phyloP scores from a whole-genome alignment of 2,113 vertebrate species.

The Sinocyclocheilus maitianheensis region DNA sequence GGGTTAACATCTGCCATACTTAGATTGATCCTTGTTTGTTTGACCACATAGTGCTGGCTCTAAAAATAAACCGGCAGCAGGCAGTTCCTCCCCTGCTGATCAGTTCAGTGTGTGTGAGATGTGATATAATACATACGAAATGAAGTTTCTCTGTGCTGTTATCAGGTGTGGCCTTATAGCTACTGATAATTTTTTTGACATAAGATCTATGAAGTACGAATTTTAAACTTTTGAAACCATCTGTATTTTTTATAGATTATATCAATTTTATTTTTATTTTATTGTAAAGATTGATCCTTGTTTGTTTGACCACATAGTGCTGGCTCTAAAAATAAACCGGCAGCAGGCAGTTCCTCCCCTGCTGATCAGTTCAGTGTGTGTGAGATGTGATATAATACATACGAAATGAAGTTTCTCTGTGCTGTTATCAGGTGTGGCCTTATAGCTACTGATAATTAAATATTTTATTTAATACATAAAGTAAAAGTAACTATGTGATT shows the following conservation, averaged over 20 bases:
- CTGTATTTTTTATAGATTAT: too few species aligned
- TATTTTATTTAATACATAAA: neutral
- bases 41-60: constrained; percentile 48
- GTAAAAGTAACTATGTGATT: neutral
- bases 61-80: constrained; percentile 58
- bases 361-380: constrained; percentile 23
- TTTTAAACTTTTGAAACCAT: too few species aligned
- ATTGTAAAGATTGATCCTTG: constrained; percentile 52
- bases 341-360: constrained; percentile 39
- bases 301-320: constrained; percentile 55
- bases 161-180: neutral
- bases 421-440: constrained; percentile 9
- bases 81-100: constrained; percentile 38
- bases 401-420: neutral
- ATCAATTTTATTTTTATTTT: too few species aligned
- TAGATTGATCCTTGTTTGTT: constrained; percentile 57
- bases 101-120: constrained; percentile 18
- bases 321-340: constrained; percentile 59
- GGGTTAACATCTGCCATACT: constrained; percentile 40
- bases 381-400: neutral
- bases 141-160: constrained; percentile 8
- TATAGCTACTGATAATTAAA: constrained; percentile 21
- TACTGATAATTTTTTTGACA: too few species aligned
- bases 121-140: constrained; percentile 19
- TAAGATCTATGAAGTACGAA: too few species aligned